Percentiles rank a stretch among this genome's conserved stretches.
phyloP scores from a whole-genome alignment of 2,113 vertebrate genomes.

The Ardeotis arabs region DNA sequence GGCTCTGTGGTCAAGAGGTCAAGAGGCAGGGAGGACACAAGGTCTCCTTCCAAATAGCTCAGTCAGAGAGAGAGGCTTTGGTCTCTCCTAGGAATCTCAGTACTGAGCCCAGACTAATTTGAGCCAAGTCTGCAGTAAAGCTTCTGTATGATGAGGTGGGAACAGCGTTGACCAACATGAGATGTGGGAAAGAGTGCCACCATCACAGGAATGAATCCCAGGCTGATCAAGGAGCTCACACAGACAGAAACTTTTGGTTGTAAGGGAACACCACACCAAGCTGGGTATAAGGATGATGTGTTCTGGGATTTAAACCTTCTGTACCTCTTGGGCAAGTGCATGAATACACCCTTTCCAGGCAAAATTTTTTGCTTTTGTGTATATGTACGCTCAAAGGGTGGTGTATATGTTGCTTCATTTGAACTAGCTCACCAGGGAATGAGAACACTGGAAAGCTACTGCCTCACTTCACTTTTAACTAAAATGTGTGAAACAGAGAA shows the following conservation, averaged over 20 bases:
- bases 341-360: neutral
- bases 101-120: neutral
- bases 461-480: neutral
- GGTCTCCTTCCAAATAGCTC: neutral
- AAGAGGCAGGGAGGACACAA: neutral
- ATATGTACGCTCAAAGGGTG: accelerated
- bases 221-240: neutral
- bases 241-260: neutral
- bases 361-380: neutral
- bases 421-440: neutral
- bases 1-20: too few relatives aligned
- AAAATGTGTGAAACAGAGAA: neutral
- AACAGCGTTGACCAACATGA: neutral
- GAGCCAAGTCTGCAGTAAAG: neutral
- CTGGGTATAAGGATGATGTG: neutral
- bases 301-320: neutral
- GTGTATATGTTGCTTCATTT: neutral
- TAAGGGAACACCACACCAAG: neutral
- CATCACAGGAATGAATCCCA: neutral
- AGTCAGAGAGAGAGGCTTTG: neutral
- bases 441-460: neutral
- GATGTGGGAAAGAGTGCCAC: neutral
- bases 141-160: accelerated
- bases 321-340: neutral
- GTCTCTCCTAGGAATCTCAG: neutral